Conservation (phyloP, 2,888 invertebrate species). For the Amblyteles armatorius region DNA sequence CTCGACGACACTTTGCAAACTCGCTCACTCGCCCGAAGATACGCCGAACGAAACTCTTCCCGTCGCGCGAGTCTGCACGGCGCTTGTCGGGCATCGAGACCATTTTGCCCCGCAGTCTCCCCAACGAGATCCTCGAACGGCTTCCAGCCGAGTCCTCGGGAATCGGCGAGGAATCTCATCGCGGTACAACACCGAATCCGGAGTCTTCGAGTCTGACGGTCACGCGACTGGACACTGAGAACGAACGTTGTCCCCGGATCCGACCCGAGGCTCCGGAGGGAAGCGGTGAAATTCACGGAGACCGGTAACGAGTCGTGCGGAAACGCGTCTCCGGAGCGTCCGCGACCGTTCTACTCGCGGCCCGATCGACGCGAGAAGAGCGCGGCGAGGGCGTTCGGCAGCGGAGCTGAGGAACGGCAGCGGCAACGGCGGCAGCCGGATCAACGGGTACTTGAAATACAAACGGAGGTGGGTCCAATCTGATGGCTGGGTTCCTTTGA, state of each 20-base stretch:
- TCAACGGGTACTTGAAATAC: conserved; percentile 82
- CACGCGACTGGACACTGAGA: neutral
- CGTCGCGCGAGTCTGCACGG: neutral
- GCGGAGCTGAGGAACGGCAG: conserved; percentile 22
- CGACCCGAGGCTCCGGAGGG: neutral
- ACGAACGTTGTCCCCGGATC: neutral
- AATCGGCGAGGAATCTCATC: neutral
- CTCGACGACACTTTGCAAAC: conserved; percentile 4
- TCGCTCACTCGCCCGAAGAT: neutral
- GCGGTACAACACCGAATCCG: neutral
- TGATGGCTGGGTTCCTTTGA: conserved; percentile 82
- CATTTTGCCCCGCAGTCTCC: neutral
- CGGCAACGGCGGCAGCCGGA: conserved; percentile 28
- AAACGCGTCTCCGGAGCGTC: conserved; percentile 8
- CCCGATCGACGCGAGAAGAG: conserved; percentile 75
- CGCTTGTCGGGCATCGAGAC: neutral
- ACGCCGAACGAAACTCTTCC: neutral
- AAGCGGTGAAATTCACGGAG: neutral
- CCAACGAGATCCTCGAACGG: conserved; percentile 6
- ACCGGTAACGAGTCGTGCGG: neutral
- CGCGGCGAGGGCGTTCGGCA: conserved; percentile 78
- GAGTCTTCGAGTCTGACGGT: neutral
- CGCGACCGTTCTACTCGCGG: conserved; percentile 28
- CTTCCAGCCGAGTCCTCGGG: neutral
- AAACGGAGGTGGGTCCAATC: conserved; percentile 84